phyloP scores from a whole-genome alignment of 2,113 vertebrate species.

The Bostrychus sinensis region DNA sequence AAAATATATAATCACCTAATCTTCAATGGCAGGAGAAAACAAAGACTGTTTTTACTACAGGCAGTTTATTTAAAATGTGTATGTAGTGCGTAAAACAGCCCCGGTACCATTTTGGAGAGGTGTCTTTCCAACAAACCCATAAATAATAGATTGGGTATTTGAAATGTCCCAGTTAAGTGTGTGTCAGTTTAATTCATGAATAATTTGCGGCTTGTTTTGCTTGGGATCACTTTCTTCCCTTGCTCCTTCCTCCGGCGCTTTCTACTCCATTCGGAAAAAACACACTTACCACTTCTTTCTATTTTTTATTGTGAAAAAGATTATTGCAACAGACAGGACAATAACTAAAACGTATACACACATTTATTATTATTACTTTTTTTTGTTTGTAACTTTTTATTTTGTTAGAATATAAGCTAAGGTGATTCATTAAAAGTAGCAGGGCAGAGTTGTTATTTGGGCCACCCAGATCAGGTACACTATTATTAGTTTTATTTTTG shows the following conservation, averaged over 20 bases:
- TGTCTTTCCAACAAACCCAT: constrained; percentile 49
- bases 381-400: too few species aligned
- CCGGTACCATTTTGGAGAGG: constrained; percentile 10
- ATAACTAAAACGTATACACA: too few species aligned
- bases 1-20: constrained; percentile 27
- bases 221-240: constrained; percentile 17
- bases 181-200: constrained; percentile 63
- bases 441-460: too few species aligned
- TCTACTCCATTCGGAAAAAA: constrained; percentile 28
- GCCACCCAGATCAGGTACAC: too few species aligned
- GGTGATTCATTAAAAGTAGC: too few species aligned
- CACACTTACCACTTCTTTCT: constrained; percentile 8
- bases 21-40: not conserved
- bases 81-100: constrained; percentile 14
- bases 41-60: constrained; percentile 33
- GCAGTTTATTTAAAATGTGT: constrained; percentile 32
- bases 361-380: too few species aligned
- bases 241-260: constrained; percentile 20
- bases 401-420: too few species aligned
- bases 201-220: constrained; percentile 60
- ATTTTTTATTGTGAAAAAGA: too few species aligned
- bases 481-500: too few species aligned
- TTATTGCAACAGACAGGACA: too few species aligned
- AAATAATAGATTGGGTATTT: constrained; percentile 64
- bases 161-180: constrained; percentile 62